Evolutionary conservation across 2,888 invertebrate genomes (phyloP).

Genomic region (Cerceris rybyensis): DNA sequence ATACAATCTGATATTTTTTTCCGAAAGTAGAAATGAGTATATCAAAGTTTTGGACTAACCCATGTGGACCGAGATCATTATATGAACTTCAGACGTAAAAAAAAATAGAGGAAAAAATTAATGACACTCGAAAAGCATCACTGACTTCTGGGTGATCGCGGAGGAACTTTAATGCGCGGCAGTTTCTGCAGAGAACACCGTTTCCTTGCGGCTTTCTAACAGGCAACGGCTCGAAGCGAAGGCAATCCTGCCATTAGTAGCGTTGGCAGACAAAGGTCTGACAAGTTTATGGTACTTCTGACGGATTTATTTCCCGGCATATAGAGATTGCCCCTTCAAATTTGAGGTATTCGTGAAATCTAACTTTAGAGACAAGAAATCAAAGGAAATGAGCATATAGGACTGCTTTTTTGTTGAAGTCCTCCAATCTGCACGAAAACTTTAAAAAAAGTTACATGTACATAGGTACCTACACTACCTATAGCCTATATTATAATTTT

Average conservation of each 20-base stretch:
- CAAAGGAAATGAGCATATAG: neutral
- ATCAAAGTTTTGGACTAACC: neutral
- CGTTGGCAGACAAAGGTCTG: slow-evolving; percentile 63
- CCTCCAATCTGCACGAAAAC: too few species aligned
- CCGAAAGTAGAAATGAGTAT: neutral
- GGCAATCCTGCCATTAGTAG: slow-evolving; percentile 62
- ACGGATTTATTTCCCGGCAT: slow-evolving; percentile 68
- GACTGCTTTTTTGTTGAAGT: neutral
- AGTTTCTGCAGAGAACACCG: slow-evolving; percentile 17
- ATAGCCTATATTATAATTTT: too few species aligned
- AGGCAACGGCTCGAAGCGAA: slow-evolving; percentile 29
- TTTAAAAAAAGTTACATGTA: too few species aligned
- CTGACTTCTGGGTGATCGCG: slow-evolving; percentile 16
- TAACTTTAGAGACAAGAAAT: slow-evolving; percentile 35
- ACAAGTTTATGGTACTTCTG: slow-evolving; percentile 70
- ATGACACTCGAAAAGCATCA: slow-evolving; percentile 33
- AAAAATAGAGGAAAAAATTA: slow-evolving; percentile 16
- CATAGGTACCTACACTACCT: too few species aligned
- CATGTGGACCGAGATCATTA: too few species aligned
- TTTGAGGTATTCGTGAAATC: slow-evolving; percentile 31
- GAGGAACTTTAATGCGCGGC: slow-evolving; percentile 35
- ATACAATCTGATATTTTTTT: too few species aligned
- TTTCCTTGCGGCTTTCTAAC: slow-evolving; percentile 29
- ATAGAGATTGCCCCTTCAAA: slow-evolving; percentile 19
- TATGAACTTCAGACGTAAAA: slow-evolving; percentile 9